Base-by-base conservation (phyloP, 2,888 invertebrate species). In the Folsomia candida region DNA sequence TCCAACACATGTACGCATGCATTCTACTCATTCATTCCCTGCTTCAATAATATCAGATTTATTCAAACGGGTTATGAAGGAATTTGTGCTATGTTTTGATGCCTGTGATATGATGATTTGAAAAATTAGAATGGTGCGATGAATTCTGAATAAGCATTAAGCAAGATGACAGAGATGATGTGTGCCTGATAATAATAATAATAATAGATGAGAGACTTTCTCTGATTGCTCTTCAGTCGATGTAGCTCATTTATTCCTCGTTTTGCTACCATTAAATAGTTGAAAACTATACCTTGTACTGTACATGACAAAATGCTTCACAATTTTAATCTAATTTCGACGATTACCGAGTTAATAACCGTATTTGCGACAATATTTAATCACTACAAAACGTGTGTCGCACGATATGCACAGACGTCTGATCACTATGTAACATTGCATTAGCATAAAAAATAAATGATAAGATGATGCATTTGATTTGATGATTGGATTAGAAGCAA, bases 401-500 rank as follows among this genome's bases (percentile, higher is more conserved):
- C n/a, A n/a, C n/a, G n/a, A n/a, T n/a, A n/a, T n/a, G n/a, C n/a
- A n/a, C n/a, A n/a, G n/a, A n/a, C n/a, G n/a, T n/a, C n/a, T n/a
- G n/a, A n/a, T n/a, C n/a, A n/a, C n/a, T n/a, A n/a, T n/a, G n/a
- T n/a, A n/a, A n/a, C n/a, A n/a, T n/a, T n/a, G n/a, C n/a, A n/a
- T n/a, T n/a, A n/a, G n/a, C n/a, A n/a, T n/a, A n/a, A n/a, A 37
- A 37, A 37, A 37, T 37, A 54, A 54, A 54, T 54, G 54, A 54
- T n/a, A 65, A n/a, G 28, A 54, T 54, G 66, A 70, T 72, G 69
- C 67, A 67, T 62, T 69, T 67, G 72, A 72, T 72, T 67, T 27
- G 58, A 70, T 69, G 72, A 72, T 72, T 69, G 69, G 64, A 58
- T 69, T 72, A 66, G 66, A 68, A 72, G 68, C 72, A 72, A 65